phyloP scores from a whole-genome alignment of 2,797 vertebrate species.

The Etheostoma nigrum region DNA sequence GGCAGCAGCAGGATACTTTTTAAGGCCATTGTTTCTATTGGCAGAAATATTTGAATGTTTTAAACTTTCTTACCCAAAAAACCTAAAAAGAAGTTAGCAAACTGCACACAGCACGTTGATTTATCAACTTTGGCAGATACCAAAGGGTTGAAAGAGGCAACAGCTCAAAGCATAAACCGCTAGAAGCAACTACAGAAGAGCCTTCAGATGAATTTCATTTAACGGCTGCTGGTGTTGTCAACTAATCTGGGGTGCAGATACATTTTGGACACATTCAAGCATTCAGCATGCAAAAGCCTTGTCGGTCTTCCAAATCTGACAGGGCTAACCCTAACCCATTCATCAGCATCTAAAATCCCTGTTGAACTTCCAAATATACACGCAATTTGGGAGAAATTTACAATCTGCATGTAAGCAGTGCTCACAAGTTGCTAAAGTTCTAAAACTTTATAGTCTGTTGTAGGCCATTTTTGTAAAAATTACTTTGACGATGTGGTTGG shows the following conservation, averaged over 20 bases:
- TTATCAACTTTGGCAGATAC: slow-evolving; percentile 4
- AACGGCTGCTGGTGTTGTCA: not conserved
- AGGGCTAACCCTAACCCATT: not conserved
- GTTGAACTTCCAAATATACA: too few species aligned
- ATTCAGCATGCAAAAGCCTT: not conserved
- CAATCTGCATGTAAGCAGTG: too few species aligned
- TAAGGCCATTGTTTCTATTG: slow-evolving; percentile 1
- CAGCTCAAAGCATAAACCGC: not conserved
- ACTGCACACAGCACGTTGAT: not conserved
- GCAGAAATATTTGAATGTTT: not conserved
- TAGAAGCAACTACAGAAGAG: not conserved
- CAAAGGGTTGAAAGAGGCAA: not conserved
- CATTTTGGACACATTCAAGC: not conserved
- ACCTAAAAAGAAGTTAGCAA: not conserved
- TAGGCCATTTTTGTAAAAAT: too few species aligned
- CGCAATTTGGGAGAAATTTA: too few species aligned
- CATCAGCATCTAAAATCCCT: not conserved
- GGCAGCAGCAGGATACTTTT: not conserved
- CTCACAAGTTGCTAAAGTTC: too few species aligned
- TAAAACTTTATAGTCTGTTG: too few species aligned
- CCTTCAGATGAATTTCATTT: not conserved
- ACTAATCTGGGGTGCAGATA: not conserved
- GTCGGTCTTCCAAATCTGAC: too few species aligned
- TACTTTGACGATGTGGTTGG: too few species aligned
- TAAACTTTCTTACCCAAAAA: not conserved